Percentiles rank a stretch among this genome's conserved stretches.
Evolutionary conservation across 2,113 vertebrate species (phyloP).

Genomic region (Pseudorhombus dupliciocellatus): DNA sequence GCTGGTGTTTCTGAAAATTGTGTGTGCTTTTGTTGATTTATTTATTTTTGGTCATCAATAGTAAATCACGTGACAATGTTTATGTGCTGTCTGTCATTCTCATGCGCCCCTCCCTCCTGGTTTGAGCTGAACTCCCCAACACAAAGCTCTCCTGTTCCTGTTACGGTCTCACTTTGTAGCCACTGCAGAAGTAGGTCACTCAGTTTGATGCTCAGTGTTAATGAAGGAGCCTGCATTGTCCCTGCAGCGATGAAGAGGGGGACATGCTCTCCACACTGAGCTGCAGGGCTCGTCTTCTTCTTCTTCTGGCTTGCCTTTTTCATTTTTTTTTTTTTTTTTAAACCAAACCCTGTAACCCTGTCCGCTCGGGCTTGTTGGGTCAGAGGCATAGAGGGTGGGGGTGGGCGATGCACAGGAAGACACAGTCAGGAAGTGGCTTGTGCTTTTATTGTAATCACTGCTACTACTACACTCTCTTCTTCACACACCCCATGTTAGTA

Average conservation of each 20-base stretch:
- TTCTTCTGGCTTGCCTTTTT: constrained; percentile 22
- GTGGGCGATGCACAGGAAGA: constrained; percentile 73
- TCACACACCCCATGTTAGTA: constrained; percentile 19
- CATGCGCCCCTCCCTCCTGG: constrained; percentile 1
- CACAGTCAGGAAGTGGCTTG: constrained; percentile 79
- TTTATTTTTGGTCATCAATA: neutral
- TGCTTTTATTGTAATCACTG: constrained; percentile 74
- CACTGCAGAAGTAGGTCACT: constrained; percentile 59
- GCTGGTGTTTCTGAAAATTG: constrained; percentile 14
- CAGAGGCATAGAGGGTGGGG: constrained; percentile 56
- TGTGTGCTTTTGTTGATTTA: neutral
- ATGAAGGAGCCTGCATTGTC: constrained; percentile 51
- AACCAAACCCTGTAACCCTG: constrained; percentile 19
- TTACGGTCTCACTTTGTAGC: constrained; percentile 42
- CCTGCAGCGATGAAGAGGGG: constrained; percentile 14
- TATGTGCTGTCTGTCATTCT: neutral
- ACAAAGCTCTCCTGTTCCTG: constrained; percentile 29
- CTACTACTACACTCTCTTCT: constrained; percentile 33
- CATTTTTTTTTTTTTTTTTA: neutral
- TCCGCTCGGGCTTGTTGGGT: constrained; percentile 51
- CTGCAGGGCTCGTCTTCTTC: constrained; percentile 17
- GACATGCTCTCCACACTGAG: constrained; percentile 10
- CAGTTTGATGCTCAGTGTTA: constrained; percentile 51
- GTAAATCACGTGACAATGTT: neutral
- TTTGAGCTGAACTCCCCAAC: constrained; percentile 15